Conservation (phyloP, 1,140 invertebrate species). For the Leptopilina boulardi region DNA sequence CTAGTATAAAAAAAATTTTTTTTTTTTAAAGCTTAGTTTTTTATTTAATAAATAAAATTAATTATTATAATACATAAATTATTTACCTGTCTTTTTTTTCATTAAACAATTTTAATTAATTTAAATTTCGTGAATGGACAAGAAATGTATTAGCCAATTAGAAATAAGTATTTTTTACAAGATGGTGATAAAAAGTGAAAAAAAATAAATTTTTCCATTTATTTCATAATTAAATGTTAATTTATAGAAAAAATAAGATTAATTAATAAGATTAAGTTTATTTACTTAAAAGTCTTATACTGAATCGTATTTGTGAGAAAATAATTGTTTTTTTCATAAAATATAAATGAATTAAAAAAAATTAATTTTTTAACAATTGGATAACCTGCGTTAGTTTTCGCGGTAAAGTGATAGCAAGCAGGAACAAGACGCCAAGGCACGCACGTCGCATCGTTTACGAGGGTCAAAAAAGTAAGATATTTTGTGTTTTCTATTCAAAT, state of each 20-base stretch:
- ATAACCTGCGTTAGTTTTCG: conserved; percentile 3
- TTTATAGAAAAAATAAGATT: background rate
- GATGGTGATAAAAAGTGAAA: background rate
- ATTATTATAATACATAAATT: too few species aligned
- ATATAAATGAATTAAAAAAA: background rate
- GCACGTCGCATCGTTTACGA: background rate
- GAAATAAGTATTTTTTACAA: background rate
- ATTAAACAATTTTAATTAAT: background rate
- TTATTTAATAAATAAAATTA: too few species aligned
- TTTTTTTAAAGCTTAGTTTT: too few species aligned
- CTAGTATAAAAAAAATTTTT: too few species aligned
- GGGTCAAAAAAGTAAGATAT: background rate
- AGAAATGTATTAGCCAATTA: background rate
- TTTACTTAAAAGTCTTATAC: background rate
- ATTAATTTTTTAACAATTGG: conserved; percentile 11
- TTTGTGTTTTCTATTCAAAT: background rate
- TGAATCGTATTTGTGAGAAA: background rate
- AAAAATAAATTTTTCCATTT: background rate
- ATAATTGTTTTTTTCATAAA: background rate
- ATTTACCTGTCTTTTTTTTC: too few species aligned
- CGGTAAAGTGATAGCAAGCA: background rate
- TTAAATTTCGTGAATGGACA: background rate
- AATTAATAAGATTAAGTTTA: background rate
- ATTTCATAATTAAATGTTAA: background rate
- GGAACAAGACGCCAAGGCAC: background rate